phyloP scores from a whole-genome alignment of 92 coral and sea anemone genomes.

The Zoanthus solanderi region DNA sequence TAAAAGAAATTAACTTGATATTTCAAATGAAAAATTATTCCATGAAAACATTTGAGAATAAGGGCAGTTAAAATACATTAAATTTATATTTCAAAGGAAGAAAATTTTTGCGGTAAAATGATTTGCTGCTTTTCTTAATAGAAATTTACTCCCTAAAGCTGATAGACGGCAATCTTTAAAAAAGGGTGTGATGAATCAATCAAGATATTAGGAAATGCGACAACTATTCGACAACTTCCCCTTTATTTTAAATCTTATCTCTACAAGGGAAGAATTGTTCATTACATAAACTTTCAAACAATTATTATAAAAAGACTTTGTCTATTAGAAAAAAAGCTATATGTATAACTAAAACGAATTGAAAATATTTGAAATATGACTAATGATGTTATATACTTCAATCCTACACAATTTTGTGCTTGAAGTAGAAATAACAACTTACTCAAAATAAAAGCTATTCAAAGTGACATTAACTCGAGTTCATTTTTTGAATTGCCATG shows the following conservation, averaged over 20 bases:
- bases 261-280: conserved; percentile 24
- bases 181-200: neutral
- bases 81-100: neutral
- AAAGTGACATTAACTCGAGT: conserved; percentile 9
- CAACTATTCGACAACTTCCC: neutral
- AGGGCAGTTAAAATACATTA: conserved; percentile 5
- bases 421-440: conserved; percentile 36
- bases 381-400: conserved; percentile 12
- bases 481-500: neutral
- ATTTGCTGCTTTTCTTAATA: neutral
- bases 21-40: conserved; percentile 36
- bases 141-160: conserved; percentile 18
- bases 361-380: conserved; percentile 14
- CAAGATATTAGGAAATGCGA: neutral
- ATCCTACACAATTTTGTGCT: conserved; percentile 20
- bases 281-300: conserved; percentile 18
- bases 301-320: neutral
- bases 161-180: conserved; percentile 20
- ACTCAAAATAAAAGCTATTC: conserved; percentile 25
- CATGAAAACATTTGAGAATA: conserved; percentile 20
- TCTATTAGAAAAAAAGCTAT: neutral
- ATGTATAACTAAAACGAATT: neutral
- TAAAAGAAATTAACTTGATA: conserved; percentile 42
- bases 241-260: conserved; percentile 5
- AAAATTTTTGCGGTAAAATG: neutral